These are phyloP conservation scores for Atractosteus spatula DNA, from an alignment of 2,113 vertebrate species.

Conservation along the genomic window DNA sequence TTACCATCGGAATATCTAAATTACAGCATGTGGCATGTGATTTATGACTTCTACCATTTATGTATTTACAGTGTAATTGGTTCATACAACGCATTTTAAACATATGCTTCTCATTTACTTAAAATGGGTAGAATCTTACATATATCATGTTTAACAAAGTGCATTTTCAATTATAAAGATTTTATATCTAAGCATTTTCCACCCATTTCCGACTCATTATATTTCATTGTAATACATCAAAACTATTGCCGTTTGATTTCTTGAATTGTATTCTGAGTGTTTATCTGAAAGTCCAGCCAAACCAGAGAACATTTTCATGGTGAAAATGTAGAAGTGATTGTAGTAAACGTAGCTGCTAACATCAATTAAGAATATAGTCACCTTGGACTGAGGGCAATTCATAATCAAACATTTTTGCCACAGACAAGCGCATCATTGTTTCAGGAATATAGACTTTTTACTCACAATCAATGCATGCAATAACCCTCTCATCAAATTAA, in stretches of 20 bases:
- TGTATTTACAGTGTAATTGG: too few relatives aligned
- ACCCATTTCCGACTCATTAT: too few relatives aligned
- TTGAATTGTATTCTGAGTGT: conserved; percentile 10
- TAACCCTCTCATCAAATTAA: not conserved
- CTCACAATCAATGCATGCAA: not conserved
- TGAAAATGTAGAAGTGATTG: not conserved
- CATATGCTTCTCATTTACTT: not conserved
- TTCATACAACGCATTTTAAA: too few relatives aligned
- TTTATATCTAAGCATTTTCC: not conserved
- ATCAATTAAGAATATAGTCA: not conserved
- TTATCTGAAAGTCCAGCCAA: conserved; percentile 4
- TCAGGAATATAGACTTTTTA: not conserved
- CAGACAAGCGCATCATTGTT: conserved; percentile 6
- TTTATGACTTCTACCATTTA: too few relatives aligned
- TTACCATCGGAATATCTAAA: too few relatives aligned
- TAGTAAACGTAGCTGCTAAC: too few relatives aligned
- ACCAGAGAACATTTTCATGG: conserved; percentile 4
- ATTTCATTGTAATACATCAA: not conserved
- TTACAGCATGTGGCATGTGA: too few relatives aligned
- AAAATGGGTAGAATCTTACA: not conserved
- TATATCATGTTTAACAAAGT: not conserved
- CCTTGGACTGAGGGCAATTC: not conserved
- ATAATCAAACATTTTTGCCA: not conserved
- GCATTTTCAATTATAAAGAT: not conserved
- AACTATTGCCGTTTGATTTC: not conserved